A percentile compares a stretch with the other conserved stretches of the same genome.
phyloP scores from a whole-genome alignment of 2,797 vertebrate species.

The Fringilla coelebs region DNA sequence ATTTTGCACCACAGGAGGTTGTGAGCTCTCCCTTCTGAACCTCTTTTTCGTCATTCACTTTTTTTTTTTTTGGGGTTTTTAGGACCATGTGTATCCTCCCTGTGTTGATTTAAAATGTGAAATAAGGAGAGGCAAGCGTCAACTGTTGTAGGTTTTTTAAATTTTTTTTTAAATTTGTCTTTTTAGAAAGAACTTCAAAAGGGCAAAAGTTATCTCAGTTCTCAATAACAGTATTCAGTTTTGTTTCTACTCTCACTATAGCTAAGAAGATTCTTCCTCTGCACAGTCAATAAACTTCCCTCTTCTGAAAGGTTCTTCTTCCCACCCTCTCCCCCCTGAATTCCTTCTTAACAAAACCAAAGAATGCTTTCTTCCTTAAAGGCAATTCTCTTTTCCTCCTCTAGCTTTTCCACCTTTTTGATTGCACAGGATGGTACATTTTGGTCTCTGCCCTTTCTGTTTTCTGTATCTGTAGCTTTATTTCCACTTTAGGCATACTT shows the following conservation, averaged over 20 bases:
- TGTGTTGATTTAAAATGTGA: background rate
- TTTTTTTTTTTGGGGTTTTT: background rate
- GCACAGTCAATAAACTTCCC: background rate
- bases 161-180: background rate
- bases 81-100: fast-evolving
- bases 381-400: background rate
- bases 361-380: background rate
- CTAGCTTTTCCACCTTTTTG: background rate
- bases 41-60: fast-evolving
- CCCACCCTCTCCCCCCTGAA: background rate
- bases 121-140: background rate
- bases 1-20: background rate
- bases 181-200: background rate
- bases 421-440: background rate
- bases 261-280: background rate
- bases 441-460: background rate
- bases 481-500: background rate
- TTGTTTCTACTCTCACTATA: background rate
- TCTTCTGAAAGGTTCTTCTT: background rate
- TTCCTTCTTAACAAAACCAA: background rate
- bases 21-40: background rate
- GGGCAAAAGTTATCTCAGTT: background rate
- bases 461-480: background rate
- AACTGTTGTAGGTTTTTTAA: background rate
- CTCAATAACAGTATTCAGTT: background rate